These are phyloP conservation scores for Lipotes vexillifer DNA, from an alignment of 2,113 vertebrate species.

Conservation along the genomic window DNA sequence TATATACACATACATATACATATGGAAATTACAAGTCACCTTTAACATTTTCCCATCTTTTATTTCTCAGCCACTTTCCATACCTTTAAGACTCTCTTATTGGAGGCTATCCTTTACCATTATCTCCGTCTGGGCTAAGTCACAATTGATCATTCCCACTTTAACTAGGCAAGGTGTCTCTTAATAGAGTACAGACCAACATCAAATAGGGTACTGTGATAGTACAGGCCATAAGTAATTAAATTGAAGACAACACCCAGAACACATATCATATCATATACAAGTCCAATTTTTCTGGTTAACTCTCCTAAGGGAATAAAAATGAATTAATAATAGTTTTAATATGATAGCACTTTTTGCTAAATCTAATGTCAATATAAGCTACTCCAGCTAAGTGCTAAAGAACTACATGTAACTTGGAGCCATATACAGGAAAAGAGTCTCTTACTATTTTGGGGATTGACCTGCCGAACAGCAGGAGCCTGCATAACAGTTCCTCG, in stretches of 20 bases:
- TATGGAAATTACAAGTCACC: not conserved
- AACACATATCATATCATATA: not conserved
- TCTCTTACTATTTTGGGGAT: slow-evolving; percentile 81
- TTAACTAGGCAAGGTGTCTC: not conserved
- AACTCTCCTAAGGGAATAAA: not conserved
- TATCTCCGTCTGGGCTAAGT: not conserved
- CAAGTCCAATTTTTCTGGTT: not conserved
- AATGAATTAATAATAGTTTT: not conserved
- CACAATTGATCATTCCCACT: not conserved
- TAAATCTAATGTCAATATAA: not conserved
- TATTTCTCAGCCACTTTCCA: not conserved
- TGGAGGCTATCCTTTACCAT: not conserved
- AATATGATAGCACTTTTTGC: not conserved
- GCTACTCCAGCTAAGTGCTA: not conserved
- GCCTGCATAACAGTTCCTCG: slow-evolving; percentile 81
- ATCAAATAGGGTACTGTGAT: not conserved
- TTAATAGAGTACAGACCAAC: not conserved
- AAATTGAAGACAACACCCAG: not conserved
- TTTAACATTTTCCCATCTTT: slow-evolving; percentile 16
- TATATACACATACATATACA: not conserved
- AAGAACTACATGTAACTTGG: not conserved
- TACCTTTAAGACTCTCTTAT: not conserved
- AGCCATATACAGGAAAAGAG: not conserved
- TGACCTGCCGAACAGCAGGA: slow-evolving; percentile 82
- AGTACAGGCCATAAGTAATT: not conserved